Base-by-base conservation (phyloP, 2,888 invertebrate species). In the Phaonia tiefii region DNA sequence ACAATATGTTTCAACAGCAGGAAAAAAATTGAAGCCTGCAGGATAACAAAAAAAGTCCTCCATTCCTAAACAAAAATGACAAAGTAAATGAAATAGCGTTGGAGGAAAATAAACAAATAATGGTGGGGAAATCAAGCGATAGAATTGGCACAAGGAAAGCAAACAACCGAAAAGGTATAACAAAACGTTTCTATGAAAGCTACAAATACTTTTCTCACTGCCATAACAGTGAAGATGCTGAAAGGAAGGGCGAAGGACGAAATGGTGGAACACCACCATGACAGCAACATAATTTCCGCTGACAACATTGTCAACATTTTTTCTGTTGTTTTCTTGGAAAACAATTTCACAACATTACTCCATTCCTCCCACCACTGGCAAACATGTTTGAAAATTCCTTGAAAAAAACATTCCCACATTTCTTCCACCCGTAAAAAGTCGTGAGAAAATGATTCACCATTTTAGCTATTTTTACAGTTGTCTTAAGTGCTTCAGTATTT, bases 201-300 rank as follows among this genome's bases (percentile, higher is more conserved):
- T 31, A 26, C 10, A 56, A 13, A 46, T 17, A 37, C 7, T 44
- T 4, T 44, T 8, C 4, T 31, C 31, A 31, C 31, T 31, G 31
- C 31, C 31, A 5, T 31, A 3, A 8, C 31, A 3, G 8, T 8
- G 31, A 31, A 31, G 31, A 3, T 31, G 31, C 31, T 31, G 8
- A n/a, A 8, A 3, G 3, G 31, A 31, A 31, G 31, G 3, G 4
- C 8, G 31, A 31, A 31, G 31, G 31, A 31, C 31, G 31, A 31
- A 8, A 8, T 31, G 31, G 8, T 3, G 31, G 8, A 54, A 25
- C 25, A 22, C 8, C 42, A 42, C 49, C 66, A 71, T 63, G 70
- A 75, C 74, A 74, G 39, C 56, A 60, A 42, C 66, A 78, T 71
- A 72, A 72, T 77, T 71, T 78, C 69, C 73, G 60, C 46, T 78